These are phyloP conservation scores for Caenorhabditis macrosperma DNA, from an alignment of 2,888 invertebrate genomes.

Conservation along the genomic window DNA sequence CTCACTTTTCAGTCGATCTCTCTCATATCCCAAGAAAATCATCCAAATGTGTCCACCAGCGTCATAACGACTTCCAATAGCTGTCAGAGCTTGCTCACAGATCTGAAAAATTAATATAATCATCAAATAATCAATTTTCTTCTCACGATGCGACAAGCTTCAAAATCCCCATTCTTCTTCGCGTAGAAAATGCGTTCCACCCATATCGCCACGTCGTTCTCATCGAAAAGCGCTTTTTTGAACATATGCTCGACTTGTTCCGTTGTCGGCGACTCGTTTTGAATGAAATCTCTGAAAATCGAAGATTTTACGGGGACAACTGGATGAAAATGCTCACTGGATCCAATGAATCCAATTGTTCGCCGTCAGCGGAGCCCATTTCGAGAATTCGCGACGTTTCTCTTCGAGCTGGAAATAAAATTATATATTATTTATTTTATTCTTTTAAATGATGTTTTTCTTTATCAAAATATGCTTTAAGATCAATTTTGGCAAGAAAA, in stretches of 20 bases:
- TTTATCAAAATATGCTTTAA: no score
- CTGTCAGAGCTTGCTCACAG: constrained; percentile 37
- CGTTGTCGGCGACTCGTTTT: neutral
- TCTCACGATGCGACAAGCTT: neutral
- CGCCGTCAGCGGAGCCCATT: constrained; percentile 44
- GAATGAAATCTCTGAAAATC: constrained; percentile 34
- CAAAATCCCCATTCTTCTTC: neutral
- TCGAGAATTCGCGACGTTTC: constrained; percentile 32
- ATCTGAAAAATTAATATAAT: constrained; percentile 27
- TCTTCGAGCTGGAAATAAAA: constrained; percentile 22
- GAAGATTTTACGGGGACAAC: neutral
- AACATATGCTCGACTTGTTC: constrained; percentile 53
- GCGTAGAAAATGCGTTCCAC: constrained; percentile 39
- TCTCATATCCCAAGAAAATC: constrained; percentile 33
- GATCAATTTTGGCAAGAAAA: no score
- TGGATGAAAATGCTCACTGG: constrained; percentile 43
- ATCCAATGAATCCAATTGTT: constrained; percentile 63
- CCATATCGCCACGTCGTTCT: constrained; percentile 50
- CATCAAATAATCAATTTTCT: neutral
- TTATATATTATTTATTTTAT: neutral
- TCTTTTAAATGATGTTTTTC: neutral
- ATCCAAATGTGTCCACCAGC: constrained; percentile 50
- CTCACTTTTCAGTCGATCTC: constrained; percentile 10
- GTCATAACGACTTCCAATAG: constrained; percentile 45
- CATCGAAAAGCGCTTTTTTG: constrained; percentile 43